Percentiles rank a stretch among this genome's conserved stretches.
Evolutionary conservation across 2,113 vertebrate genomes (phyloP).

Genomic region (Anolis carolinensis): DNA sequence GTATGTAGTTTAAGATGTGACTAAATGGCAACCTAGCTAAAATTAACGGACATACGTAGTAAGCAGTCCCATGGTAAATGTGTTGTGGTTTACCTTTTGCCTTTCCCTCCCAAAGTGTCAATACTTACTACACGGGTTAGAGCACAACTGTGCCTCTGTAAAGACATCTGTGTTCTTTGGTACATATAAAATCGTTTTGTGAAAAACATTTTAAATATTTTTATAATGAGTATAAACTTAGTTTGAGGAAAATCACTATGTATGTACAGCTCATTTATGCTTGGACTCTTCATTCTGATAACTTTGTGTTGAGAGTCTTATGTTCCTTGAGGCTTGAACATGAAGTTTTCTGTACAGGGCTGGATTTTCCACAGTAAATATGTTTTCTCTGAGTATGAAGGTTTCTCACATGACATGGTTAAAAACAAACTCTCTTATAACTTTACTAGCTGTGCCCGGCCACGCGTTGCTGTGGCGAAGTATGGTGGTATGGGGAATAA

Average conservation of each 20-base stretch:
- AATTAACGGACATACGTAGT: not conserved
- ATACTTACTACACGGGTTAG: not conserved
- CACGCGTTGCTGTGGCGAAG: too few relatives aligned
- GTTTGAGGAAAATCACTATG: not conserved
- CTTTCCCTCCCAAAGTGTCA: not conserved
- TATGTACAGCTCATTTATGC: not conserved
- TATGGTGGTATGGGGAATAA: too few relatives aligned
- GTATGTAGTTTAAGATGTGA: conserved; percentile 38
- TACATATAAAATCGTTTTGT: not conserved
- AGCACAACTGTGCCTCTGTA: not conserved
- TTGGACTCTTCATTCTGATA: not conserved
- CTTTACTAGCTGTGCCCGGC: too few relatives aligned
- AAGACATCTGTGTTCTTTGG: not conserved
- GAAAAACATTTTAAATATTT: not conserved
- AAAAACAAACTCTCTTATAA: not conserved
- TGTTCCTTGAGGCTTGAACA: not conserved
- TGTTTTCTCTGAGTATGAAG: too few relatives aligned
- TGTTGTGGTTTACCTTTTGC: not conserved
- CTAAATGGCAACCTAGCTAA: conserved; percentile 30
- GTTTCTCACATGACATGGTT: not conserved
- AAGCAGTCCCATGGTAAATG: not conserved
- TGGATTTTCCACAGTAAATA: not conserved
- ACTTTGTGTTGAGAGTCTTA: not conserved
- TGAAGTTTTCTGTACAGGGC: not conserved
- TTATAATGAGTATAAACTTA: not conserved